Percentiles rank a stretch among this genome's conserved stretches.
Evolutionary conservation across 1,140 invertebrate species (phyloP).

Genomic region (Rhopalosiphum maidis): DNA sequence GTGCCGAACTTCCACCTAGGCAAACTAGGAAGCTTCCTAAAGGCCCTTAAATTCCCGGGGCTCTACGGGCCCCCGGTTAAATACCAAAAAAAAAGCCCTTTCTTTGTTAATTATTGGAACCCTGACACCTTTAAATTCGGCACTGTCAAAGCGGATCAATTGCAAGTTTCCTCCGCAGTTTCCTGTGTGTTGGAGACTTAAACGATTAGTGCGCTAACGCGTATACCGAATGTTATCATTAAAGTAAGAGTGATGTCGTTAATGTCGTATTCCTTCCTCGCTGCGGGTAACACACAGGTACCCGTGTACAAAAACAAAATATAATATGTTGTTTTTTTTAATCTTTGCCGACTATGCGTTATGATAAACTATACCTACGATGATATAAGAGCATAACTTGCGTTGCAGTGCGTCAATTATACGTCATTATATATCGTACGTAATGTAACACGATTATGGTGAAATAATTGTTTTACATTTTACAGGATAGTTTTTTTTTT

Average conservation of each 20-base stretch:
- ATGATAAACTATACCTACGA: not conserved
- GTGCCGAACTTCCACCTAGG: no score
- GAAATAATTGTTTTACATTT: slow-evolving; percentile 13
- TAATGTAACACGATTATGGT: not conserved
- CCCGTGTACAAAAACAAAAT: not conserved
- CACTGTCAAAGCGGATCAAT: not conserved
- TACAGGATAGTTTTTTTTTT: not conserved
- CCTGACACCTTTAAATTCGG: no score
- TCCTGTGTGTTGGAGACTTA: not conserved
- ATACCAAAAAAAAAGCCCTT: not conserved
- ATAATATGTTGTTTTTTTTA: slow-evolving; percentile 1
- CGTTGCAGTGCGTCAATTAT: not conserved
- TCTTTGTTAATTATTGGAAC: no score
- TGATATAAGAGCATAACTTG: not conserved
- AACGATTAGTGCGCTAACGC: not conserved
- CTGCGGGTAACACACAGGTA: not conserved
- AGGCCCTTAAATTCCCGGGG: no score
- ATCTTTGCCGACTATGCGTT: not conserved
- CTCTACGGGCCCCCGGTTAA: no score
- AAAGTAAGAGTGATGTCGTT: not conserved
- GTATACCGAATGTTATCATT: not conserved
- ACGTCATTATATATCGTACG: not conserved
- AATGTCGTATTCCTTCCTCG: not conserved
- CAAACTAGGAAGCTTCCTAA: no score
- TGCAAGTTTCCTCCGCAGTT: not conserved